These are phyloP conservation scores for Diploscapter pachys DNA, from an alignment of 1,140 invertebrate species.

Conservation along the genomic window DNA sequence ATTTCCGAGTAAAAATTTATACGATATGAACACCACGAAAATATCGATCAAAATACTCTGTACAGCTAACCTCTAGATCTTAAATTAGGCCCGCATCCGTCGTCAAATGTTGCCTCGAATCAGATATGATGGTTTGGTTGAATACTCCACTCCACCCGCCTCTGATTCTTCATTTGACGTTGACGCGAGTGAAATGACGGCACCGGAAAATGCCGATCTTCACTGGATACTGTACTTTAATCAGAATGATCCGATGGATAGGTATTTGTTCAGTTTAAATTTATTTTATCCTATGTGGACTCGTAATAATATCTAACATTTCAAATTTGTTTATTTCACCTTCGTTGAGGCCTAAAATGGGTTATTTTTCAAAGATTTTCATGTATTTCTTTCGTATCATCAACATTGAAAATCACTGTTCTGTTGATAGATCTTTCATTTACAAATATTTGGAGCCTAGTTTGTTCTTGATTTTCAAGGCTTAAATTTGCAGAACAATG, in stretches of 20 bases:
- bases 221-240: conserved; percentile 28
- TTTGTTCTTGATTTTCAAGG: too few species aligned
- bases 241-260: conserved; percentile 6
- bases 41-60: too few species aligned
- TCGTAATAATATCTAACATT: neutral
- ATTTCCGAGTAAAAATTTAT: conserved; percentile 13
- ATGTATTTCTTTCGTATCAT: neutral
- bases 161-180: conserved; percentile 31
- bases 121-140: conserved; percentile 35
- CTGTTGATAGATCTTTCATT: neutral
- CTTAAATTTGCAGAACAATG: too few species aligned
- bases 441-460: too few species aligned
- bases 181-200: conserved; percentile 15
- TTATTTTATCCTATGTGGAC: neutral
- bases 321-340: neutral
- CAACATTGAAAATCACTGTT: neutral
- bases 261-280: neutral
- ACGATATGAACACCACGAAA: neutral
- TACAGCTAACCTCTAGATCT: neutral
- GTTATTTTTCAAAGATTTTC: neutral
- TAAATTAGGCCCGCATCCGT: conserved; percentile 28
- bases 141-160: conserved; percentile 36
- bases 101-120: conserved; percentile 28
- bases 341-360: neutral
- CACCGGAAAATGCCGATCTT: conserved; percentile 29